phyloP scores from a whole-genome alignment of 2,113 vertebrate species.

The Damaliscus lunatus region DNA sequence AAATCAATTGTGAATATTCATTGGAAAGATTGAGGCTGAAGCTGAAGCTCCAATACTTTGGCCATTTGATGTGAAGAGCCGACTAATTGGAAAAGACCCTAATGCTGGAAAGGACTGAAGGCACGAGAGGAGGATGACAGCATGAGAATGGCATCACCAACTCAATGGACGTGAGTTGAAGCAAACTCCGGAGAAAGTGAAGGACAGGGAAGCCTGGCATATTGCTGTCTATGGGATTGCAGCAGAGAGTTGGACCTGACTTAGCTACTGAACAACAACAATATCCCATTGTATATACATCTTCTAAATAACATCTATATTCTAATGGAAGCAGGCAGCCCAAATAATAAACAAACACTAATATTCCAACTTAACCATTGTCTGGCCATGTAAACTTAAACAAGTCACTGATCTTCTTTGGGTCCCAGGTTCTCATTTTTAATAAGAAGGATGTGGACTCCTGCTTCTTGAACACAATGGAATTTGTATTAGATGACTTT shows the following conservation, averaged over 20 bases:
- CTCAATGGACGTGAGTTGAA: background rate
- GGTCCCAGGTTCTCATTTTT: background rate
- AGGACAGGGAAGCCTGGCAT: background rate
- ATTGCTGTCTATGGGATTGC: fast-evolving
- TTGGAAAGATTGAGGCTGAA: background rate
- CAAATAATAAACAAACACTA: background rate
- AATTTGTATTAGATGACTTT: background rate
- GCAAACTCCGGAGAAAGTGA: background rate
- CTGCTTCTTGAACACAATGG: background rate
- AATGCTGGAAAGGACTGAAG: background rate
- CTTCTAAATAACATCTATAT: background rate
- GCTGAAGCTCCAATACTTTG: background rate
- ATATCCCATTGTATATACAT: background rate
- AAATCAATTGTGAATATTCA: background rate
- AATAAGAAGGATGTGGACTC: background rate
- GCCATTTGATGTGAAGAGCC: background rate
- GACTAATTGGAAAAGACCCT: background rate
- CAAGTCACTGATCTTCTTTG: background rate
- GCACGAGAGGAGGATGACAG: background rate
- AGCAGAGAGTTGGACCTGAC: background rate
- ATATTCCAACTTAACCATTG: background rate
- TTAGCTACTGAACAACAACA: background rate
- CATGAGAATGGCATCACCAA: background rate
- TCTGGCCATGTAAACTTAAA: background rate
- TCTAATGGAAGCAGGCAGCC: background rate